Evolutionary conservation across 2,888 invertebrate species (phyloP), one percentile per base, ranked within the genome.

Genomic region (Agrochola circellaris): DNA sequence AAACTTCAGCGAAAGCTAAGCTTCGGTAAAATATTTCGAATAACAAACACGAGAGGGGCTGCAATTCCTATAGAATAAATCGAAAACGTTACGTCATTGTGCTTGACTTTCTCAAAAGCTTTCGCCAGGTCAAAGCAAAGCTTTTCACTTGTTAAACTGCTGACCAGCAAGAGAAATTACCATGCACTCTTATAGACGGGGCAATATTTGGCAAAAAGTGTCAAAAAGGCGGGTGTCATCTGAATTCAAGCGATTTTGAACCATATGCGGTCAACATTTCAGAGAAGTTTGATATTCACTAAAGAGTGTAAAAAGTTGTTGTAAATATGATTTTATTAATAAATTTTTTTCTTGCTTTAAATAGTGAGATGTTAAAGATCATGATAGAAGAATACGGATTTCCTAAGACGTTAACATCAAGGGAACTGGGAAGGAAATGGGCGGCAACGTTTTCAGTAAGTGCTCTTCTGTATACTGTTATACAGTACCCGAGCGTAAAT

Each of bases 341-440:
- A 1, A 51, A 64, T 48, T 60, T 48, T 0, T 60, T 75, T 74
- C 51, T 78, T 77, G 73, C 72, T 83, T 75, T 85, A 78, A 79
- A 45, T 89, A 96, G 96, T 82, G 94, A 95, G 73, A 90, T 96
- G 20, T 87, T 91, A 26, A 88, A 90, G 23, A 94, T 96, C 51
- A 94, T 96, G 93, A 89, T 93, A 48, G 92, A 93, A 60, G 96
- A 96, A 77, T 95, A 95, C 76, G 95, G 95, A 0, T 96, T 96
- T 73, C 96, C 96, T 0, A 92, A 90, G 79, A 93, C 93, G 1
- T 85, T 96, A 42, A 93, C 94, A 0, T 91, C 93, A 6, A 92
- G 95, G 75, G 95, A 95, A 76, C 87, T 96, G 8, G 92, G 94
- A 65, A 91, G 93, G 45, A 96, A 96, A 89, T 96, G 96, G 96